Percentiles rank a stretch among this genome's conserved stretches.
phyloP scores from a whole-genome alignment of 2,888 invertebrate genomes.

The Leucophora obtusa region DNA sequence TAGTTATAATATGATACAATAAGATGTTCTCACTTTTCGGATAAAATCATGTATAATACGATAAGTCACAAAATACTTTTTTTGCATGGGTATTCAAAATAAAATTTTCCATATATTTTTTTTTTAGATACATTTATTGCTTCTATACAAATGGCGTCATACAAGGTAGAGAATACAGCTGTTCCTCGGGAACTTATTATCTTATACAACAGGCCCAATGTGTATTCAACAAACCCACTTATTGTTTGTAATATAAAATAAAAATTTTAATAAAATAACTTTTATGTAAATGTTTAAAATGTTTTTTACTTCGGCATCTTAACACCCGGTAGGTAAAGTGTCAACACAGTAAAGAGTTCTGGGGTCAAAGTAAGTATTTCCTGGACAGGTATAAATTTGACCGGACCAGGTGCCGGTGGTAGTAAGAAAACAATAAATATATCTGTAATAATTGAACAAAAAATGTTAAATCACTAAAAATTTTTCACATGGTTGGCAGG shows the following conservation, averaged over 20 bases:
- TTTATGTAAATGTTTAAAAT: slow-evolving; percentile 12
- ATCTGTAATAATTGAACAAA: slow-evolving; percentile 54
- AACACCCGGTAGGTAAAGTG: slow-evolving; percentile 67
- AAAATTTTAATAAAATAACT: not conserved
- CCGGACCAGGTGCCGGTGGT: slow-evolving; percentile 68
- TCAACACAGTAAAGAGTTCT: slow-evolving; percentile 61
- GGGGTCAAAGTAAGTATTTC: slow-evolving; percentile 67
- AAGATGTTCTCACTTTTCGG: no score
- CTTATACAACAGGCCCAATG: slow-evolving; percentile 67
- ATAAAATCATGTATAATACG: no score
- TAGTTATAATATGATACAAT: no score
- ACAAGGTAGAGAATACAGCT: slow-evolving; percentile 67
- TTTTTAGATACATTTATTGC: slow-evolving; percentile 73
- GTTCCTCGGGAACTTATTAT: slow-evolving; percentile 68
- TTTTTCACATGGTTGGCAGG: no score
- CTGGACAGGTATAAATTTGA: slow-evolving; percentile 69
- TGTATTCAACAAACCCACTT: slow-evolving; percentile 65
- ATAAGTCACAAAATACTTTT: no score
- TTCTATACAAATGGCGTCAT: slow-evolving; percentile 65
- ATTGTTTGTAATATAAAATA: slow-evolving; percentile 66
- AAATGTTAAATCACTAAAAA: not conserved
- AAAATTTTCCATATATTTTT: slow-evolving; percentile 39
- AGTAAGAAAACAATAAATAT: slow-evolving; percentile 67
- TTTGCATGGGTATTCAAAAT: no score
- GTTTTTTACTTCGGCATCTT: not conserved